Base-by-base conservation (phyloP, 2,888 invertebrate species). In the Psylliodes chrysocephalus region DNA sequence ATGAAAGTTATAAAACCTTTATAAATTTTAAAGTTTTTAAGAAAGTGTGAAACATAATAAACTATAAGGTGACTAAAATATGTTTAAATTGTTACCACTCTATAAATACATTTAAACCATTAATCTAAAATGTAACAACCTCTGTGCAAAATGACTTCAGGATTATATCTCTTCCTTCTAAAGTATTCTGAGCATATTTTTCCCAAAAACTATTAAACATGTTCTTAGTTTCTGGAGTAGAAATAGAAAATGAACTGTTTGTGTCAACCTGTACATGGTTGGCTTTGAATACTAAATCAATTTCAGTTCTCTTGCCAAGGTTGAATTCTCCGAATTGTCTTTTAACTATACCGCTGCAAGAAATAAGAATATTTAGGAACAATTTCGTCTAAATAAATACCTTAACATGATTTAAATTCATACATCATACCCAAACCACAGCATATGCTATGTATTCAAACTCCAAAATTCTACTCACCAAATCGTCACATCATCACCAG, bases 401-500 rank as follows among this genome's bases (percentile, higher is more conserved):
- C n/a, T n/a, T n/a, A n/a, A n/a, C n/a, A n/a, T n/a, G n/a, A n/a
- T n/a, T n/a, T n/a, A n/a, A n/a, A n/a, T n/a, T n/a, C n/a, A n/a
- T n/a, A n/a, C n/a, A n/a, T n/a, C n/a, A n/a, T n/a, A n/a, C n/a
- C n/a, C n/a, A n/a, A n/a, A n/a, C n/a, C n/a, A n/a, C n/a, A n/a
- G n/a, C n/a, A n/a, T n/a, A n/a, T n/a, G n/a, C n/a, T n/a, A n/a
- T n/a, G n/a, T n/a, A n/a, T n/a, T n/a, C n/a, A n/a, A n/a, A n/a
- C n/a, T n/a, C n/a, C n/a, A n/a, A n/a, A n/a, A n/a, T n/a, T 57
- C 47, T 51, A 66, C 81, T 79, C 83, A 94, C 95, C 92, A 91
- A 68, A 95, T 87, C 68, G 90, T 88, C 12, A 95, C 88, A 84
- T 93, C 92, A 85, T 96, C 95, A 0, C 96, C 96, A 54, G 95